These are phyloP conservation scores for Platygyra sinensis DNA, from an alignment of 64 coral and sea anemone genomes.

Conservation along the genomic window DNA sequence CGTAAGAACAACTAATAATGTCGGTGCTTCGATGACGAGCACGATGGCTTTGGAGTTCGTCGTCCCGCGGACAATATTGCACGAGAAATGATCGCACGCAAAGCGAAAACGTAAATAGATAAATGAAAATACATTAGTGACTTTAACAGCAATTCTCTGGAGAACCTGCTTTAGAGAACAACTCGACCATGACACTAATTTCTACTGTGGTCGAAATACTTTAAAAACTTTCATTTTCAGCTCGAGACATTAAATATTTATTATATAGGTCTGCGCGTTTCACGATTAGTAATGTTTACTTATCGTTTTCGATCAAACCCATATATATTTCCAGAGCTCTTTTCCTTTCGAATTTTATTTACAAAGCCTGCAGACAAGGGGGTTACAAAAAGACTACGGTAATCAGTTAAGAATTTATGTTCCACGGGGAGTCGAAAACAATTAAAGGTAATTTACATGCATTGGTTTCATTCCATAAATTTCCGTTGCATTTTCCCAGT, in stretches of 20 bases:
- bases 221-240: constrained; percentile 5
- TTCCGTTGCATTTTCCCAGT: neutral
- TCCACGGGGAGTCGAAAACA: neutral
- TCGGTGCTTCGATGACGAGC: neutral
- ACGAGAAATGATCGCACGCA: neutral
- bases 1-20: neutral
- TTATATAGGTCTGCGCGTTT: constrained; percentile 33
- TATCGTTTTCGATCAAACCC: neutral
- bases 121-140: neutral
- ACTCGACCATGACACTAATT: neutral
- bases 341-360: neutral
- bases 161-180: neutral
- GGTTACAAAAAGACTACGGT: neutral
- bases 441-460: constrained; percentile 13
- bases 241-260: constrained; percentile 16
- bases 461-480: constrained; percentile 6
- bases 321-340: neutral
- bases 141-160: neutral
- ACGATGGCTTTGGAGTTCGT: neutral
- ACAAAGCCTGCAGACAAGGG: neutral
- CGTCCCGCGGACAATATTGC: constrained; percentile 8
- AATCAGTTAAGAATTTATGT: neutral
- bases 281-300: constrained; percentile 2
- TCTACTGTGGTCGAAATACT: constrained; percentile 16
- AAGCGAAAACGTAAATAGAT: neutral